phyloP scores from a whole-genome alignment of 2,797 vertebrate species.

The Diplodus puntazzo region DNA sequence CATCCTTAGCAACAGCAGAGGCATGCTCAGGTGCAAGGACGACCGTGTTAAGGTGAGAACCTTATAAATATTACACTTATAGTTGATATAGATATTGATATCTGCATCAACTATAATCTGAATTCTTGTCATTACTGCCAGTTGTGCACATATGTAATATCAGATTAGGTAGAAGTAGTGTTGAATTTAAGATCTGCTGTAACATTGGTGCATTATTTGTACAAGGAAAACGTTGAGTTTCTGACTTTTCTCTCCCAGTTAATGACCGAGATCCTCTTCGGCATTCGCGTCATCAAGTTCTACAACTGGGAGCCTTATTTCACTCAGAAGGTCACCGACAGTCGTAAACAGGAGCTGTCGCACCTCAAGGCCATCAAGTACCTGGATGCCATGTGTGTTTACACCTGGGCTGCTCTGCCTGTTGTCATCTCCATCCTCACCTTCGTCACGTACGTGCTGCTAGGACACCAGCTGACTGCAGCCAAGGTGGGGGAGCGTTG shows the following conservation, averaged over 20 bases:
- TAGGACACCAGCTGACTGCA: constrained; percentile 94
- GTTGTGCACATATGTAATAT: too few species aligned
- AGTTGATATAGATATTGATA: too few species aligned
- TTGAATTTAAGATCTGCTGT: too few species aligned
- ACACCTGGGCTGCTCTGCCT: constrained; percentile 95
- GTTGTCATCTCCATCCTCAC: constrained; percentile 94
- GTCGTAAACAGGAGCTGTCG: constrained; percentile 87
- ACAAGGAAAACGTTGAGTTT: background rate
- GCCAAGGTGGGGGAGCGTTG: constrained; percentile 88
- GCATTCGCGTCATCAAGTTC: constrained; percentile 96
- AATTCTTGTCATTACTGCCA: too few species aligned
- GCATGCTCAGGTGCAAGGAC: constrained; percentile 93
- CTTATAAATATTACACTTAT: too few species aligned
- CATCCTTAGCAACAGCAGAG: constrained; percentile 90
- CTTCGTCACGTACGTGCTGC: constrained; percentile 92
- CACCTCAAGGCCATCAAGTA: constrained; percentile 89
- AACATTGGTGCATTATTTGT: background rate
- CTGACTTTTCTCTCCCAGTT: constrained; percentile 80
- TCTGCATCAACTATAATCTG: too few species aligned
- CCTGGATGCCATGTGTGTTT: constrained; percentile 95
- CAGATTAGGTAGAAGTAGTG: too few species aligned
- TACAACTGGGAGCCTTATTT: constrained; percentile 94
- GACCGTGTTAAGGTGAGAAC: constrained; percentile 91
- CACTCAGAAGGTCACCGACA: constrained; percentile 81
- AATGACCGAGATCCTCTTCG: constrained; percentile 93